Base-by-base conservation (phyloP, 2,888 invertebrate genomes). In the Heliconius hortense region DNA sequence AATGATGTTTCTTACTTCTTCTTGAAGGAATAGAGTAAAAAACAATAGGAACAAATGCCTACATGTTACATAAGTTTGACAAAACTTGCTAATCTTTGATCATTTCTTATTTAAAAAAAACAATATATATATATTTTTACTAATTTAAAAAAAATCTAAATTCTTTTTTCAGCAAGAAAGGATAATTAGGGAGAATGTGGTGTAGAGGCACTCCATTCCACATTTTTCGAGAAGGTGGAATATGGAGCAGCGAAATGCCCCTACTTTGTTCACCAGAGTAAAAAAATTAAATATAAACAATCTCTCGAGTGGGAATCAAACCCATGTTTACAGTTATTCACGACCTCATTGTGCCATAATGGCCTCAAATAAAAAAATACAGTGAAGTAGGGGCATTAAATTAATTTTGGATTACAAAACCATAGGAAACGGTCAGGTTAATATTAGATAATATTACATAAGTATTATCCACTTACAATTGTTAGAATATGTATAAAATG, bases 401-500 rank as follows among this genome's bases (percentile, higher is more conserved):
- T 56, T 56, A 15, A 7, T n/a, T 53, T 69, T 18, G 7, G 35
- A 68, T 18, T 56, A 69, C n/a, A 35, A 53, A 69, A 69, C 31
- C 15, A 31, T 13, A 31, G 31, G 13, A 53, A 56, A 56, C 2
- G 7, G 13, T 56, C n/a, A 56, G 11, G 21, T 48, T 53, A 48
- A 15, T 13, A 13, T 5, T 67, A 43, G 43, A 24, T n/a, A 18
- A 48, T 62, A 60, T 15, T 15, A 62, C 2, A 13, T 18, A 43
- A 39, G 39, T 66, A 39, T 18, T 35, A 31, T 35, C 63, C 31
- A 63, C 35, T 63, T 66, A 39, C 66, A 39, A n/a, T 66, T 39
- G 39, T 39, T 66, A 43, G 21, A 24, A 15, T 39, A 66, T 66
- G 39, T 66, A 66, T 66, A 66, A 39, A 64, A 39, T 39, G 13